These are phyloP conservation scores for Otocyon megalotis DNA, from an alignment of 2,113 vertebrate genomes.

Conservation along the genomic window DNA sequence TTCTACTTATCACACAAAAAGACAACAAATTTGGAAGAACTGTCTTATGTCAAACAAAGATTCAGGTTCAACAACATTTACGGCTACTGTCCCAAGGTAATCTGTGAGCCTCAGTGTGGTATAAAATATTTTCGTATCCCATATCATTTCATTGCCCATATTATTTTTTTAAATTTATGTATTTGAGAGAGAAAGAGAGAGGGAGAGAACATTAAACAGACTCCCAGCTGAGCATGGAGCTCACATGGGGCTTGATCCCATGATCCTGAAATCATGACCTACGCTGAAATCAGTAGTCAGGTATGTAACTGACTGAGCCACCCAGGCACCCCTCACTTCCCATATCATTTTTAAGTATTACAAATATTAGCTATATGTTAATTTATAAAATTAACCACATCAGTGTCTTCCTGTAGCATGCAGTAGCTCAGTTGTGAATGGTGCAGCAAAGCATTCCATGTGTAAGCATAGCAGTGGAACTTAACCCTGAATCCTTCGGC, in stretches of 20 bases:
- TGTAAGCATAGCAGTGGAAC: neutral
- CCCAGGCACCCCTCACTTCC: neutral
- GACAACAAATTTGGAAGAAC: slow-evolving; percentile 23
- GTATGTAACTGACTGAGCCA: neutral
- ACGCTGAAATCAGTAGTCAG: neutral
- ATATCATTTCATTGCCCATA: neutral
- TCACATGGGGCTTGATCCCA: neutral
- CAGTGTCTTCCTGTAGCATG: neutral
- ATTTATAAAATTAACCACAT: neutral
- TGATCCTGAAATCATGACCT: neutral
- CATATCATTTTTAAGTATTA: neutral
- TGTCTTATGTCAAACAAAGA: slow-evolving; percentile 24
- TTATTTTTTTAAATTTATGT: neutral
- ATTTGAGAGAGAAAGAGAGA: neutral
- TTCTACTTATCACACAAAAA: neutral
- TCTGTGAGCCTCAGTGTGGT: neutral
- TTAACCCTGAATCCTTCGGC: neutral
- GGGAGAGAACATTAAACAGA: neutral
- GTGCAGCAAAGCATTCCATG: fast-evolving
- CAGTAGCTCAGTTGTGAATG: neutral
- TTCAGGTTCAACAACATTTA: neutral
- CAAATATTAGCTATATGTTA: neutral
- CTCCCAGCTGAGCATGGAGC: neutral
- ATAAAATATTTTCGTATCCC: neutral
- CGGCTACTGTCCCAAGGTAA: neutral